Percentiles rank a stretch among this genome's conserved stretches.
These are phyloP conservation scores for Scatophagus argus DNA, from an alignment of 2,113 vertebrate species.

Conservation along the genomic window DNA sequence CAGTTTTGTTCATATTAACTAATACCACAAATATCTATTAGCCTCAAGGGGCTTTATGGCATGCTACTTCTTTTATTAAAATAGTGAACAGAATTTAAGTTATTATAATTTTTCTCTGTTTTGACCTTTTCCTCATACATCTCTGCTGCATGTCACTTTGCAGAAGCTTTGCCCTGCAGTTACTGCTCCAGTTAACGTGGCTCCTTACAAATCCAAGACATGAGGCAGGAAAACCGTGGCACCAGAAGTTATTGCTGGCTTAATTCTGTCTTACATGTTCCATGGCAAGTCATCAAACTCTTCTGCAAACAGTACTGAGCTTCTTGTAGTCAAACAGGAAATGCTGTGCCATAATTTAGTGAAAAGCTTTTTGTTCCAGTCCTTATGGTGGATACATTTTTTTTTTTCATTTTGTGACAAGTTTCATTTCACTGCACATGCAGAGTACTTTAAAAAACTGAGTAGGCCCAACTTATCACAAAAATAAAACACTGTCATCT, in stretches of 20 bases:
- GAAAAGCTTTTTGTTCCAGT: slow-evolving; percentile 4
- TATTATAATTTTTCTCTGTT: background rate
- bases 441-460: background rate
- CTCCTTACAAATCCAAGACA: slow-evolving; percentile 35
- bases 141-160: background rate
- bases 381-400: background rate
- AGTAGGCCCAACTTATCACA: too few relatives aligned
- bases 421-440: background rate
- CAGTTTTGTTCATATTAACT: too few relatives aligned
- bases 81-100: too few relatives aligned
- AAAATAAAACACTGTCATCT: background rate
- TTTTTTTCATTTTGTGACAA: background rate
- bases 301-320: slow-evolving; percentile 33
- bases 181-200: slow-evolving; percentile 1
- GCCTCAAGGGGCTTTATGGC: too few relatives aligned
- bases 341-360: background rate
- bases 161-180: background rate
- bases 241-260: slow-evolving; percentile 25
- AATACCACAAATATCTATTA: too few relatives aligned
- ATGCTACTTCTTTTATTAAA: background rate
- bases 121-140: background rate
- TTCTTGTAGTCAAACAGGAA: background rate
- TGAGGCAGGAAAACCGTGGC: slow-evolving; percentile 16
- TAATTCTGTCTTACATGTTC: slow-evolving; percentile 49
- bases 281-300: slow-evolving; percentile 48